Conservation (phyloP, 2,797 vertebrate genomes). For the Eulemur albifrons region DNA sequence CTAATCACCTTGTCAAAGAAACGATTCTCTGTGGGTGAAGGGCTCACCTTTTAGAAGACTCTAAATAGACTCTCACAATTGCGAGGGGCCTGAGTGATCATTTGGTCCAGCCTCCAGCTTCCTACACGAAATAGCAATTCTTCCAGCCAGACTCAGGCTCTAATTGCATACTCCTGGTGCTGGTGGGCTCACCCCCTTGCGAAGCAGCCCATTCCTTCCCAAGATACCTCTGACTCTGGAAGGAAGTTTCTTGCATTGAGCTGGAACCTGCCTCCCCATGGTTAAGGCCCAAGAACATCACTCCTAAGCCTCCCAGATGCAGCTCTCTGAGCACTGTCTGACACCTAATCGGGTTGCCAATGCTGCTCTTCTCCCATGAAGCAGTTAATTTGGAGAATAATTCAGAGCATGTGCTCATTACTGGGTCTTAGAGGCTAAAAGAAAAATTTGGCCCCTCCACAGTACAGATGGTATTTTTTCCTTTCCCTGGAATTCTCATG, state of each 20-base stretch:
- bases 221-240: not conserved
- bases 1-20: not conserved
- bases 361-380: not conserved
- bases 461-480: slow-evolving; percentile 47
- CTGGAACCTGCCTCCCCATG: not conserved
- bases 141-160: not conserved
- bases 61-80: not conserved
- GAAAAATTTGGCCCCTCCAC: slow-evolving; percentile 37
- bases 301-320: not conserved
- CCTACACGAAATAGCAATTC: not conserved
- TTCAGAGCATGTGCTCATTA: slow-evolving; percentile 58
- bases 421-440: slow-evolving; percentile 48
- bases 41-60: not conserved
- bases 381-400: slow-evolving; percentile 40
- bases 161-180: not conserved
- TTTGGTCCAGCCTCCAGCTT: not conserved
- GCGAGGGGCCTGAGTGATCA: not conserved
- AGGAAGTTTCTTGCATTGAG: not conserved
- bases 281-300: not conserved
- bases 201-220: not conserved
- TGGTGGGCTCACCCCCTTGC: not conserved
- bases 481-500: slow-evolving; percentile 50
- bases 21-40: not conserved
- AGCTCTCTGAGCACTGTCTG: not conserved
- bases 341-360: not conserved